phyloP scores from a whole-genome alignment of 2,797 vertebrate genomes.

The Psittacula derbiana region DNA sequence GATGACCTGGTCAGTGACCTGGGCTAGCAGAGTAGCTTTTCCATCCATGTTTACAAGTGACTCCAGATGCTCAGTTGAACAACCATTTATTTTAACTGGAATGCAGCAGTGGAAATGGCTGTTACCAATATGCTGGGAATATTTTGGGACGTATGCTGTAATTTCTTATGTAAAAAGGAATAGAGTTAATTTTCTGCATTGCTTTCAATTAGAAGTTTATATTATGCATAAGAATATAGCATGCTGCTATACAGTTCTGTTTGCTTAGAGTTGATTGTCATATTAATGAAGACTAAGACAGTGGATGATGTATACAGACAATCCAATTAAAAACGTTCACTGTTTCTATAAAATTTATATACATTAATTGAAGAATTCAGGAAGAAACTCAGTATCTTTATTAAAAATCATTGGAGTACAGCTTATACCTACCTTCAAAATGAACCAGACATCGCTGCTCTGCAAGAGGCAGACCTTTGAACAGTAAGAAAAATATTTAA shows the following conservation, averaged over 20 bases:
- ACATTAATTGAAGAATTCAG: not conserved
- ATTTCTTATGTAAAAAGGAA: not conserved
- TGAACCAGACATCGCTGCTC: not conserved
- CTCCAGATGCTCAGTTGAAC: not conserved
- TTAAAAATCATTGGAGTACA: not conserved
- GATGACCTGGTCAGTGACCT: not conserved
- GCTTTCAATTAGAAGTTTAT: not conserved
- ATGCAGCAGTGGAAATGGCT: not conserved
- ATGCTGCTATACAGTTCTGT: not conserved
- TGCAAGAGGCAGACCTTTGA: not conserved
- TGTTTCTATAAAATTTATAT: not conserved
- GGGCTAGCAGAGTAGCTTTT: not conserved
- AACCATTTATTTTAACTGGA: not conserved
- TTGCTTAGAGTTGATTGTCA: not conserved
- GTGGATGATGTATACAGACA: not conserved
- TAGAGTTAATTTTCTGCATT: not conserved
- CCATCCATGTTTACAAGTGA: fast-evolving
- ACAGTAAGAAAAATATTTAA: not conserved
- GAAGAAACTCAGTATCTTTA: not conserved
- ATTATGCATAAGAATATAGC: not conserved
- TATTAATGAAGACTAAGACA: not conserved
- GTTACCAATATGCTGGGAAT: not conserved
- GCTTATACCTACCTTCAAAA: not conserved
- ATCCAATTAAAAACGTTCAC: not conserved
- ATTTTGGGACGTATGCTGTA: not conserved